Percentiles rank a stretch among this genome's conserved stretches.
These are phyloP conservation scores for Aldrovandia affinis DNA, from an alignment of 2,797 vertebrate genomes.

Conservation along the genomic window DNA sequence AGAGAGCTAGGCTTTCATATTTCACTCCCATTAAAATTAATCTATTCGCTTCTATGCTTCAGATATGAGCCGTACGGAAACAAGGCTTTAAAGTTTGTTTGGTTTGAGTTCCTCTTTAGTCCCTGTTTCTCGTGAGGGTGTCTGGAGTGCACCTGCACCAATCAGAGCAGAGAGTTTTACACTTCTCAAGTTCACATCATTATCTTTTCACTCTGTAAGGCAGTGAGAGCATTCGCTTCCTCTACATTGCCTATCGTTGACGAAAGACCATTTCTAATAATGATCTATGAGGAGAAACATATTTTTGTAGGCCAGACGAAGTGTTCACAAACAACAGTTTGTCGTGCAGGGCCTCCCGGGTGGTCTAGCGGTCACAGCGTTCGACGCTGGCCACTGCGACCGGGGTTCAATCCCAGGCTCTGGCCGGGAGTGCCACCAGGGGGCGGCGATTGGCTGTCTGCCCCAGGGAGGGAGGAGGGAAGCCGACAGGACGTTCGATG, in stretches of 20 bases:
- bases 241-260: background rate
- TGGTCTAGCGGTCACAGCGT: too few species aligned
- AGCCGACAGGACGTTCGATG: too few species aligned
- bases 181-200: background rate
- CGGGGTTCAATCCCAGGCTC: too few species aligned
- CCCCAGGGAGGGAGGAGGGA: too few species aligned
- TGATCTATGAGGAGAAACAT: background rate
- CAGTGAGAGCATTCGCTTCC: background rate
- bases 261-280: background rate
- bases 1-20: constrained; percentile 51
- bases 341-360: too few species aligned
- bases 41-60: constrained; percentile 52
- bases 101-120: constrained; percentile 24
- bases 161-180: constrained; percentile 21
- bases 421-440: too few species aligned
- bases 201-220: constrained; percentile 7
- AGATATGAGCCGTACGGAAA: constrained; percentile 49
- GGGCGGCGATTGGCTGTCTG: too few species aligned
- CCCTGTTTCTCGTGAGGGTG: constrained; percentile 10
- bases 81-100: constrained; percentile 49
- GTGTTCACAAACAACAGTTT: too few species aligned
- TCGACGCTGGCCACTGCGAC: too few species aligned
- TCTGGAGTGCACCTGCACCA: constrained; percentile 15
- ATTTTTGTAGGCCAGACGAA: background rate
- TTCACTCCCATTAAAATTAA: constrained; percentile 49